These are phyloP conservation scores for Ramazzottius varieornatus DNA, from an alignment of 2,888 invertebrate genomes.

Conservation along the genomic window DNA sequence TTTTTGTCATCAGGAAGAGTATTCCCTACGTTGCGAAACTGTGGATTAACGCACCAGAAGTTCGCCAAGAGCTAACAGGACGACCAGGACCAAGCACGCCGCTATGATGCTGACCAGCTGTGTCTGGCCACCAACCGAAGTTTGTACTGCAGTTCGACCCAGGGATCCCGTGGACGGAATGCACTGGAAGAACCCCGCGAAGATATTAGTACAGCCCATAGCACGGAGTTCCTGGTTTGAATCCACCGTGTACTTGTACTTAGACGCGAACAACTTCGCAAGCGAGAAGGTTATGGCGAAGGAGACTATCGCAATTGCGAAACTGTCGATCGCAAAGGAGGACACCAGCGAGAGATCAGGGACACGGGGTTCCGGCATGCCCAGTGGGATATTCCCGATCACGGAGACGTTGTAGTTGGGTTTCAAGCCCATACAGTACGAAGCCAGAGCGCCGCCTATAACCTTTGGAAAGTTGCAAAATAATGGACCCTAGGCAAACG, in stretches of 20 bases:
- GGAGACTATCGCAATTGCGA: conserved; percentile 24
- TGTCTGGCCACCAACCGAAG: conserved; percentile 24
- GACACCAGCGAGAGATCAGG: not conserved
- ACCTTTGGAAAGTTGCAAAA: not conserved
- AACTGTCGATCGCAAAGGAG: conserved; percentile 15
- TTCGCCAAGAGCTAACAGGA: not conserved
- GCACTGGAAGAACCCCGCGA: conserved; percentile 24
- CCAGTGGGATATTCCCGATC: not conserved
- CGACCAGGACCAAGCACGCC: not conserved
- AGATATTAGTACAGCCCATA: conserved; percentile 14
- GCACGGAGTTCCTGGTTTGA: conserved; percentile 18
- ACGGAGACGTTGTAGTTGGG: not conserved
- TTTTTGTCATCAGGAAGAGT: no score
- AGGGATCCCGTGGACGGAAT: conserved; percentile 24
- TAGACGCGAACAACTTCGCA: conserved; percentile 26
- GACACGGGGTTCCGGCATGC: not conserved
- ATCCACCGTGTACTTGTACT: conserved; percentile 24
- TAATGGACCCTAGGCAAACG: not conserved
- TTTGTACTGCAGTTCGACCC: conserved; percentile 26
- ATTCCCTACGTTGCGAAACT: no score
- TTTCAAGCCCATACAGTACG: not conserved
- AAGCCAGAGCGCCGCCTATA: not conserved
- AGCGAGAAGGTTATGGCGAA: conserved; percentile 27
- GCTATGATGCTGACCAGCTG: conserved; percentile 16
- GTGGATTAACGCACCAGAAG: no score